phyloP scores from a whole-genome alignment of 2,888 invertebrate genomes.

The Caenorhabditis panamensis region DNA sequence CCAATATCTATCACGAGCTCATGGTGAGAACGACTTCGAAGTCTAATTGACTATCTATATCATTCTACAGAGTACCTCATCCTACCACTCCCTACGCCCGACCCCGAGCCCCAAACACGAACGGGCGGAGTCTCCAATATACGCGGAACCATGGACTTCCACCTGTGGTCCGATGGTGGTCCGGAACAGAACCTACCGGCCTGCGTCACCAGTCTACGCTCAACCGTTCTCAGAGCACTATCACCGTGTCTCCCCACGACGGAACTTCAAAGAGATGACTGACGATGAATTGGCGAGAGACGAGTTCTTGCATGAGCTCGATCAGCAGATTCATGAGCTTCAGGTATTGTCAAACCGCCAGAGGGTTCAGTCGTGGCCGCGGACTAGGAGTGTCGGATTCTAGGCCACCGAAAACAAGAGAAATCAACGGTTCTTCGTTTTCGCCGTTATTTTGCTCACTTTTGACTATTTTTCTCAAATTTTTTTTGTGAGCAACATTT shows the following conservation, averaged over 20 bases:
- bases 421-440: no score
- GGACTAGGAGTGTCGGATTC: no score
- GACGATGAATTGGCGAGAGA: constrained; percentile 63
- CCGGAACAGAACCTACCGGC: constrained; percentile 54
- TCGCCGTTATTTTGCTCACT: no score
- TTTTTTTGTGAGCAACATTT: no score
- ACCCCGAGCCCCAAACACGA: constrained; percentile 54
- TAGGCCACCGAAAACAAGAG: no score
- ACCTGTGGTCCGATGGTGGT: constrained; percentile 55
- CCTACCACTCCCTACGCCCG: constrained; percentile 40
- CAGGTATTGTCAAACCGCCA: no score
- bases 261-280: constrained; percentile 40
- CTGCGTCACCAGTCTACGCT: constrained; percentile 56
- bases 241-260: constrained; percentile 40
- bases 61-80: constrained; percentile 37
- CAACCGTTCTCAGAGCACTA: constrained; percentile 51
- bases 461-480: no score
- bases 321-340: constrained; percentile 68
- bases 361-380: no score
- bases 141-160: constrained; percentile 68
- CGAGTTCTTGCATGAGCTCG: constrained; percentile 64
- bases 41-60: no score
- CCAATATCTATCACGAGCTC: constrained; percentile 67
- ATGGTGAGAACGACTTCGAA: constrained; percentile 33
- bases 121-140: constrained; percentile 61